Base-by-base conservation (phyloP, 2,888 invertebrate species). In the Arctia plantaginis region DNA sequence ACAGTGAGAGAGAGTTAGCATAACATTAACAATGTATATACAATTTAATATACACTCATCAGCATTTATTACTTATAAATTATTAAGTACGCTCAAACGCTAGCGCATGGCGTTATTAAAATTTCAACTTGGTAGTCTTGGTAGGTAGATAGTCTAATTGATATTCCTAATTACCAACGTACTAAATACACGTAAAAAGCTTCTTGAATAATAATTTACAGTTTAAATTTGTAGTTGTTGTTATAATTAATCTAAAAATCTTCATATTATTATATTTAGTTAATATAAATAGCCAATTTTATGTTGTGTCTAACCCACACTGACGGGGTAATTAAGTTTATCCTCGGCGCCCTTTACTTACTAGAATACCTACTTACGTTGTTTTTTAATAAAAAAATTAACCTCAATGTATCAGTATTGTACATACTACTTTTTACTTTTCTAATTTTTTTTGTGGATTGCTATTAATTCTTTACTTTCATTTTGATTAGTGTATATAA, bases 71-170 rank as follows among this genome's bases (percentile, higher is more conserved):
- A 75, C 62, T 59, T 71, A 70, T 65, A 71, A 71, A 62, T 74
- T 77, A 78, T 79, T 27, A 62, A 18, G 30, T 62, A 30, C 59
- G 30, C 30, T 30, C n/a, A 27, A 55, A 75, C 77, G 41, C 74
- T 77, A 74, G 74, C 79, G 82, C 85, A 82, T 85, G 86, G 69
- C 79, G 82, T 81, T 71, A 75, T 72, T 59, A 74, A 27, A 27
- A 75, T 68, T 74, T 47, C 67, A 75, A 73, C 15, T 74, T 44
- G 68, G 82, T 83, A 82, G 80, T 78, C n/a, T n/a, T n/a, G n/a
- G n/a, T n/a, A n/a, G n/a, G n/a, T 27, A 44, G 74, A 71, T 81
- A 85, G 76, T 72, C 20, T 39, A 71, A 47, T 67, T 74, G 70
- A 69, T 73, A 72, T 65, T 51, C 66, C 75, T 73, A 59, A 44